phyloP scores from a whole-genome alignment of 1,140 invertebrate genomes.

The Lepidurus apus region DNA sequence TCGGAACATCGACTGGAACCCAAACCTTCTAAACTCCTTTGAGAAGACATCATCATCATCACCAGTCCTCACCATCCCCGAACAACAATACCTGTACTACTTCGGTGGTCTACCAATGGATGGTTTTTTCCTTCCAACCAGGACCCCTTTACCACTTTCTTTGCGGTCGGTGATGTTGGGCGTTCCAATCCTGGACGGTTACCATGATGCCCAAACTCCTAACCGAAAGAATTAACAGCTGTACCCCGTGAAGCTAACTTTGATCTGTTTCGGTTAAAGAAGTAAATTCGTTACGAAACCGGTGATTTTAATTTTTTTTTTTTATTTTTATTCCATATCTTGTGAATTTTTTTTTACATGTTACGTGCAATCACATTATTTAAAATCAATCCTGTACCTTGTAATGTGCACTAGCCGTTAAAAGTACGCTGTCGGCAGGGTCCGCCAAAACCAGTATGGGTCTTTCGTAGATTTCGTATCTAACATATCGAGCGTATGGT shows the following conservation, averaged over 20 bases:
- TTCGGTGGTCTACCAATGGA: background rate
- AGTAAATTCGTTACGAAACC: background rate
- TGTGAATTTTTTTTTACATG: background rate
- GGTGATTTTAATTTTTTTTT: background rate
- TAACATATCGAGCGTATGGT: background rate
- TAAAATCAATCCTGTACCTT: background rate
- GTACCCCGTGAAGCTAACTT: background rate
- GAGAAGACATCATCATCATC: background rate
- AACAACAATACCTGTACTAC: background rate
- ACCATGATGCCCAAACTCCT: slow-evolving; percentile 30
- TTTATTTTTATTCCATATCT: background rate
- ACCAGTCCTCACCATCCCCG: background rate
- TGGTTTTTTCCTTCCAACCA: background rate
- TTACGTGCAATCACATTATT: background rate
- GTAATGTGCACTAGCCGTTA: background rate
- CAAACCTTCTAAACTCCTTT: background rate
- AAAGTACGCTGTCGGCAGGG: background rate
- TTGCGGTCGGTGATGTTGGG: slow-evolving; percentile 23
- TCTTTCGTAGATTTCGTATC: background rate
- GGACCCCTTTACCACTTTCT: slow-evolving; percentile 24
- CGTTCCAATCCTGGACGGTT: slow-evolving; percentile 11
- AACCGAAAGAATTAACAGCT: background rate
- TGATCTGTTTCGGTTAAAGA: too few relatives aligned
- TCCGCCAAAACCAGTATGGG: background rate
- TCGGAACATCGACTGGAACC: background rate